A percentile compares a stretch with the other conserved stretches of the same genome.
phyloP scores from a whole-genome alignment of 1,140 invertebrate genomes.

The Ylistrum balloti region DNA sequence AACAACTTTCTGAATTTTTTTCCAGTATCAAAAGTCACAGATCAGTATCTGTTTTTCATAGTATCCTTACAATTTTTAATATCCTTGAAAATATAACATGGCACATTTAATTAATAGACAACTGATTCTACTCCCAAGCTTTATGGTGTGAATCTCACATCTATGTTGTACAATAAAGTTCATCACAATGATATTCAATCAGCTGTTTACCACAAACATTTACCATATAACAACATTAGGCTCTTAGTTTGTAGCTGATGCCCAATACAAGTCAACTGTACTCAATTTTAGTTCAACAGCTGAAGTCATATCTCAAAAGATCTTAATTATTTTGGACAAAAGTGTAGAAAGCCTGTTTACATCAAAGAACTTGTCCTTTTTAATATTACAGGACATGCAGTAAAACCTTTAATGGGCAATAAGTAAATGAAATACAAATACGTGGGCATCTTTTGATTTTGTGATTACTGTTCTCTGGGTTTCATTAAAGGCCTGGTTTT shows the following conservation, averaged over 20 bases:
- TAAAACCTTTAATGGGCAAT: background rate
- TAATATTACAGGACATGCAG: background rate
- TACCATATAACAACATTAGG: background rate
- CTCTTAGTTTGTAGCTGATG: background rate
- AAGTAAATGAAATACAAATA: background rate
- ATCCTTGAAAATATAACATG: too few relatives aligned
- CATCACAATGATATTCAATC: too few relatives aligned
- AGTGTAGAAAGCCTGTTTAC: background rate
- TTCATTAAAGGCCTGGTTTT: background rate
- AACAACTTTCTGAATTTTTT: too few relatives aligned
- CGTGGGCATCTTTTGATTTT: background rate
- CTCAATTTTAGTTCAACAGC: background rate
- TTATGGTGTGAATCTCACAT: conserved; percentile 39
- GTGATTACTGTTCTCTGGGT: background rate
- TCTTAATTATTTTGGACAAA: conserved; percentile 6
- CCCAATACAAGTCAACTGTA: background rate
- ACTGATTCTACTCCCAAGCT: too few relatives aligned
- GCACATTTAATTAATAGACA: too few relatives aligned
- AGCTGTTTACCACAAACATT: background rate
- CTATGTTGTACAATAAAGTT: too few relatives aligned
- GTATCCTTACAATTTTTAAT: too few relatives aligned
- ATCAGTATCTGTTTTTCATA: too few relatives aligned
- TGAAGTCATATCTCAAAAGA: background rate
- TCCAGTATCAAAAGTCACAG: too few relatives aligned
- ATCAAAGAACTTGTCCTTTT: background rate